phyloP scores from a whole-genome alignment of 2,888 invertebrate species.

The Mesopsocus fuscifrons region DNA sequence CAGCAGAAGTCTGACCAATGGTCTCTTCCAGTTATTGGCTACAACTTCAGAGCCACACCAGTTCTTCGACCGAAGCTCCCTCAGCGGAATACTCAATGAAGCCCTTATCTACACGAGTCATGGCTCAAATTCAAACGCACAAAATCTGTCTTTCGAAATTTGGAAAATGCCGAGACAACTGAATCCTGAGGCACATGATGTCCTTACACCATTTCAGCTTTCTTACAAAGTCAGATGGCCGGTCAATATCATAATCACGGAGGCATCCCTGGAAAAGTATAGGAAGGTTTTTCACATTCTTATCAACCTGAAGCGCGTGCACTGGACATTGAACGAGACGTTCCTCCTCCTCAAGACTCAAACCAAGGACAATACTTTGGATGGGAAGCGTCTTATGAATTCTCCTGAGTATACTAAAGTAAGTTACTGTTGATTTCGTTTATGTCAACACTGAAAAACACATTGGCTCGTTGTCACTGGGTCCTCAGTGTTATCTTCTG shows the following conservation, averaged over 20 bases:
- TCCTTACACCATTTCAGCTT: slow-evolving; percentile 17
- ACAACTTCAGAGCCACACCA: slow-evolving; percentile 43
- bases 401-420: slow-evolving; percentile 4
- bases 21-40: slow-evolving; percentile 44
- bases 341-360: slow-evolving; percentile 24
- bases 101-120: slow-evolving; percentile 47
- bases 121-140: slow-evolving; percentile 26
- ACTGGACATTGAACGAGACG: slow-evolving; percentile 52
- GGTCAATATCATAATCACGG: slow-evolving; percentile 52
- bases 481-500: no score
- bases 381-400: not conserved
- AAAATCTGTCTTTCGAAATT: slow-evolving; percentile 41
- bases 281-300: slow-evolving; percentile 56
- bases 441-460: no score
- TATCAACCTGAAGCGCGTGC: slow-evolving; percentile 52
- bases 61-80: slow-evolving; percentile 44
- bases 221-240: slow-evolving; percentile 56
- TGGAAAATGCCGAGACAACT: slow-evolving; percentile 34
- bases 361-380: slow-evolving; percentile 5
- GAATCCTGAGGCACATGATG: not conserved
- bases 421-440: not conserved
- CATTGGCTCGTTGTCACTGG: no score
- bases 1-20: slow-evolving; percentile 47
- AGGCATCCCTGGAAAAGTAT: slow-evolving; percentile 47
- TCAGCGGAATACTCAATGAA: slow-evolving; percentile 47